Conservation (phyloP, 2,113 vertebrate genomes). For the Periophthalmus modestus region DNA sequence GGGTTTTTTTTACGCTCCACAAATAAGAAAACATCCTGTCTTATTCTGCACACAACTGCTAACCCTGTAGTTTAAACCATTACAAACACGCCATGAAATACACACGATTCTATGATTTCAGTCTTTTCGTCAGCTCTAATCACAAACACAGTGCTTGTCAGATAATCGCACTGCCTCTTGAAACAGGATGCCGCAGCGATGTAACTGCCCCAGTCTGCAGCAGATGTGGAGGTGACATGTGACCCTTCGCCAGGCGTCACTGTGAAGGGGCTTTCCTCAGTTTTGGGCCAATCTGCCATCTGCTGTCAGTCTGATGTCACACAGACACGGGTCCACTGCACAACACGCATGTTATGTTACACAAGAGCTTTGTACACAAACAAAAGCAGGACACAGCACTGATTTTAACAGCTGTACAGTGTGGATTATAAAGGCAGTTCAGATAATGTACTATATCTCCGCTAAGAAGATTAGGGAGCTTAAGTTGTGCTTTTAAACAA, state of each 20-base stretch:
- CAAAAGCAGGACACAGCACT: constrained; percentile 28
- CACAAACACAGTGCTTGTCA: too few species aligned
- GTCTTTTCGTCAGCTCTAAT: too few species aligned
- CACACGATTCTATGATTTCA: too few species aligned
- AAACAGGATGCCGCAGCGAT: constrained; percentile 76
- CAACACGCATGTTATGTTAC: constrained; percentile 48
- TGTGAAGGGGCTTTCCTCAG: constrained; percentile 80
- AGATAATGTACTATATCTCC: constrained; percentile 12
- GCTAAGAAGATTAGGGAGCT: constrained; percentile 62
- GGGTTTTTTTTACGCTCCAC: too few species aligned
- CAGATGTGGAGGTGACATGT: constrained; percentile 93
- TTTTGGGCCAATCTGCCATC: constrained; percentile 85
- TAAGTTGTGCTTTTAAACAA: constrained; percentile 56
- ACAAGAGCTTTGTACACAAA: constrained; percentile 64
- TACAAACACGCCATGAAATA: too few species aligned
- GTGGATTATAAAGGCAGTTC: constrained; percentile 35
- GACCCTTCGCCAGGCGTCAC: constrained; percentile 84
- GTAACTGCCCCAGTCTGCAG: constrained; percentile 71
- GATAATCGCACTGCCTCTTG: constrained; percentile 43
- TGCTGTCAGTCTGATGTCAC: constrained; percentile 77
- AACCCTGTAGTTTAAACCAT: too few species aligned
- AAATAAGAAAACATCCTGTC: too few species aligned
- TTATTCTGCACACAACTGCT: too few species aligned
- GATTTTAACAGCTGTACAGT: constrained; percentile 33
- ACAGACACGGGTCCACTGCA: constrained; percentile 48